Percentiles rank a stretch among this genome's conserved stretches.
These are phyloP conservation scores for Willisornis vidua DNA, from an alignment of 2,113 vertebrate genomes.

Conservation along the genomic window DNA sequence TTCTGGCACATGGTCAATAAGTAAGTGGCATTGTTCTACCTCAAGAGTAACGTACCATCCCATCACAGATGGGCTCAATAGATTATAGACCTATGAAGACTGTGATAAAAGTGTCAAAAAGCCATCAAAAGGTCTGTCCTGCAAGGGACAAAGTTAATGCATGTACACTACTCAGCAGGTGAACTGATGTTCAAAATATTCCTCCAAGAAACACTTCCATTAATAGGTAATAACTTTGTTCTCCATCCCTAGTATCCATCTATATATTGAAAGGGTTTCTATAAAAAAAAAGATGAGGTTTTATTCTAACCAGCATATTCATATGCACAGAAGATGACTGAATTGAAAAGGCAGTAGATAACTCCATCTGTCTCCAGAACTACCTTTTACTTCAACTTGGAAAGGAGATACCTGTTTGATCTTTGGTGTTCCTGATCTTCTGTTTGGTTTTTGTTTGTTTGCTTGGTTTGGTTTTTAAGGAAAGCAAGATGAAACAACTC, in stretches of 20 bases:
- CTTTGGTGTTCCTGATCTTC: background rate
- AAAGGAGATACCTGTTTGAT: background rate
- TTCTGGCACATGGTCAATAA: background rate
- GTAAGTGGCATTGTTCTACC: background rate
- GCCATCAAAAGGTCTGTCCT: background rate
- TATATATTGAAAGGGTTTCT: background rate
- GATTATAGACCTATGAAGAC: no score
- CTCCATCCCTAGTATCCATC: background rate
- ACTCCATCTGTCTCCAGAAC: background rate
- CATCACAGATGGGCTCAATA: background rate
- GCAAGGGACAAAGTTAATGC: background rate
- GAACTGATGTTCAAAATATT: background rate
- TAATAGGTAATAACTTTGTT: background rate
- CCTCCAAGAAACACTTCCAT: background rate
- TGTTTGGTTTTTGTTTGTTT: background rate
- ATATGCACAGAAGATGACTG: background rate
- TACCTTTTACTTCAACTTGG: background rate
- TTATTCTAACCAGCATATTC: background rate
- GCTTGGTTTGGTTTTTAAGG: background rate
- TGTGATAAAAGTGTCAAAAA: background rate
- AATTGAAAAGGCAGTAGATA: background rate
- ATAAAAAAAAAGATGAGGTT: background rate
- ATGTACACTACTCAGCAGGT: background rate
- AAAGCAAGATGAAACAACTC: background rate
- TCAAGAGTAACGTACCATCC: background rate